A percentile compares a stretch with the other conserved stretches of the same genome.
Evolutionary conservation across 2,888 invertebrate species (phyloP).

Genomic region (Calameuta pallipes): DNA sequence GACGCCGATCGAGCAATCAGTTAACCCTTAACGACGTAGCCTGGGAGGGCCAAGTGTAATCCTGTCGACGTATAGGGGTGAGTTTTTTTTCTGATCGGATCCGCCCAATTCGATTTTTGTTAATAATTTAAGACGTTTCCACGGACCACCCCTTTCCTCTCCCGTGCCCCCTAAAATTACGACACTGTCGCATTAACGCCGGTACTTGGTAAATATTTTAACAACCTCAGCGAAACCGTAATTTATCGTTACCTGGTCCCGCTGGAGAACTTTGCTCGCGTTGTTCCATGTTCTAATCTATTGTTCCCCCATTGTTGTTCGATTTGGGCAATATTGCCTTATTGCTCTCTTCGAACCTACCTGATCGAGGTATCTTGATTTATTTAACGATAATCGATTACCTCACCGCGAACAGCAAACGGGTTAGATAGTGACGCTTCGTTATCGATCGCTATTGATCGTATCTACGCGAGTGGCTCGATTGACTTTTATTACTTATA

Average conservation of each 20-base stretch:
- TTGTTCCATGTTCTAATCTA: not conserved
- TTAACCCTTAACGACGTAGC: constrained; percentile 34
- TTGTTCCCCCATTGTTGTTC: not conserved
- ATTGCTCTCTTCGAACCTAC: not conserved
- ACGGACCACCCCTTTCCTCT: not conserved
- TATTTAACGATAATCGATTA: constrained; percentile 1
- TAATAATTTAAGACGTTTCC: not conserved
- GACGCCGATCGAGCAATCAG: constrained; percentile 4
- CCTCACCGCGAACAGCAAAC: not conserved
- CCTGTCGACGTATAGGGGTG: constrained; percentile 62
- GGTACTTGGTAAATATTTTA: not conserved
- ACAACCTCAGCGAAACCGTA: not conserved
- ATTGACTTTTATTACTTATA: too few species aligned
- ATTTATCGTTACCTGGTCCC: not conserved
- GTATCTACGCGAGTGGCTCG: too few species aligned
- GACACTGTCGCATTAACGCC: not conserved
- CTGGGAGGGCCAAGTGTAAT: constrained; percentile 49
- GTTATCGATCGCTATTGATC: not conserved
- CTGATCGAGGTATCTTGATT: not conserved
- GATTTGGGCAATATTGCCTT: not conserved
- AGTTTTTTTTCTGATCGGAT: constrained; percentile 26
- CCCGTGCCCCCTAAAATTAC: not conserved
- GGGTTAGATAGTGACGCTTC: not conserved
- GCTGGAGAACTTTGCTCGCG: not conserved
- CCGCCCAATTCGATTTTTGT: not conserved